Evolutionary conservation across 2,888 invertebrate species (phyloP).

Genomic region (Campaea margaritaria): DNA sequence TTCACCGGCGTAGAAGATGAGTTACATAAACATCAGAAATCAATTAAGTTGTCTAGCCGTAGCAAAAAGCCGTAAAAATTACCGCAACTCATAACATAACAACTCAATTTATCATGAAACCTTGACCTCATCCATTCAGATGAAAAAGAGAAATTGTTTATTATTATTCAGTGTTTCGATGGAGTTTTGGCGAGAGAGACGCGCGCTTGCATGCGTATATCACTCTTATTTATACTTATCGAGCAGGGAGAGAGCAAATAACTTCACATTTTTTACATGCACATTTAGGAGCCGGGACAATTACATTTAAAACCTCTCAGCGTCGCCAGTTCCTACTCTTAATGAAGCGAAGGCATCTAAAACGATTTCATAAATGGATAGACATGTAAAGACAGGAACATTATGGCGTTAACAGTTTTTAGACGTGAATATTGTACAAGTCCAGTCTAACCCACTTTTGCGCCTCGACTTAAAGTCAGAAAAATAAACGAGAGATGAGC

Average conservation of each 20-base stretch:
- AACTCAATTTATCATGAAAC: conserved; percentile 34
- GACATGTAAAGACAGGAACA: conserved; percentile 1
- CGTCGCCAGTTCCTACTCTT: conserved; percentile 10
- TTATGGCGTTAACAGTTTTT: neutral
- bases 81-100: conserved; percentile 34
- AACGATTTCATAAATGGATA: conserved; percentile 19
- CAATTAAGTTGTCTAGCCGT: conserved; percentile 29
- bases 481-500: neutral
- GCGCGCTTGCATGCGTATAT: conserved; percentile 34
- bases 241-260: neutral
- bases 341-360: conserved; percentile 22
- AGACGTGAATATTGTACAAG: too few relatives aligned
- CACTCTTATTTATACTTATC: conserved; percentile 20
- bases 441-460: too few relatives aligned
- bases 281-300: conserved; percentile 19
- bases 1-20: conserved; percentile 9
- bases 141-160: conserved; percentile 2
- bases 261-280: conserved; percentile 7
- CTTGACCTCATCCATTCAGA: conserved; percentile 30
- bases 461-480: neutral
- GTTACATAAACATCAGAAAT: conserved; percentile 26
- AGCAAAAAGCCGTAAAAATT: conserved; percentile 33
- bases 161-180: neutral
- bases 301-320: conserved; percentile 33
- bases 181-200: conserved; percentile 5